Percentiles rank a stretch among this genome's conserved stretches.
These are phyloP conservation scores for Lithophane semibrunnea DNA, from an alignment of 2,888 invertebrate genomes.

Conservation along the genomic window DNA sequence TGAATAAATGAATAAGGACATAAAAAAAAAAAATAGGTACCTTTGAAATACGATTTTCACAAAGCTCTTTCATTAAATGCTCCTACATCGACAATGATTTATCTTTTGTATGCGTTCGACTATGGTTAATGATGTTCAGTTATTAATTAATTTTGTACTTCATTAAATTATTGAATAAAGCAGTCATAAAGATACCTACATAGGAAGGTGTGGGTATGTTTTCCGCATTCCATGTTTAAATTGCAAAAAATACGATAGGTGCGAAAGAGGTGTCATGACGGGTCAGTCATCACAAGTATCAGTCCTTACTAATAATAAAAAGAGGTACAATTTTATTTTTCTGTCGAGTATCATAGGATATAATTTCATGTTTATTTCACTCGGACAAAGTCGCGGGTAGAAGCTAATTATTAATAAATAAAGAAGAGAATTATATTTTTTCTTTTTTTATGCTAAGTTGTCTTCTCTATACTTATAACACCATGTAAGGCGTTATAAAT, in stretches of 20 bases:
- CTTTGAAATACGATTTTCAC: neutral
- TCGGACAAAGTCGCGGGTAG: neutral
- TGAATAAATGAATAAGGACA: neutral
- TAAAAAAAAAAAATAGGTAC: neutral
- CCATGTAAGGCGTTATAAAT: slow-evolving; percentile 18
- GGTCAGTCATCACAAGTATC: neutral
- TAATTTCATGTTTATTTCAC: neutral
- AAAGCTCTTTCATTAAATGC: neutral
- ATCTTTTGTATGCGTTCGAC: neutral
- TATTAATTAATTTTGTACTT: neutral
- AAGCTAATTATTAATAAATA: neutral
- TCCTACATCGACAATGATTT: too few relatives aligned
- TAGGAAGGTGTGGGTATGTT: neutral
- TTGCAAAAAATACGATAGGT: neutral
- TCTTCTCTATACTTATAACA: slow-evolving; percentile 10
- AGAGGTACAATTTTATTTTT: neutral
- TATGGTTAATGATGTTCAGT: neutral
- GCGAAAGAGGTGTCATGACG: neutral
- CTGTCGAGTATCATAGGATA: neutral
- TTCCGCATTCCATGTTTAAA: slow-evolving; percentile 8
- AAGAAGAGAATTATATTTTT: neutral
- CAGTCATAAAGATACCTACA: slow-evolving; percentile 4
- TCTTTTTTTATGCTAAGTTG: slow-evolving; percentile 7
- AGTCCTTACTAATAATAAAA: neutral
- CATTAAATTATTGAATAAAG: neutral